phyloP scores from a whole-genome alignment of 2,113 vertebrate genomes.

The Meriones unguiculatus region DNA sequence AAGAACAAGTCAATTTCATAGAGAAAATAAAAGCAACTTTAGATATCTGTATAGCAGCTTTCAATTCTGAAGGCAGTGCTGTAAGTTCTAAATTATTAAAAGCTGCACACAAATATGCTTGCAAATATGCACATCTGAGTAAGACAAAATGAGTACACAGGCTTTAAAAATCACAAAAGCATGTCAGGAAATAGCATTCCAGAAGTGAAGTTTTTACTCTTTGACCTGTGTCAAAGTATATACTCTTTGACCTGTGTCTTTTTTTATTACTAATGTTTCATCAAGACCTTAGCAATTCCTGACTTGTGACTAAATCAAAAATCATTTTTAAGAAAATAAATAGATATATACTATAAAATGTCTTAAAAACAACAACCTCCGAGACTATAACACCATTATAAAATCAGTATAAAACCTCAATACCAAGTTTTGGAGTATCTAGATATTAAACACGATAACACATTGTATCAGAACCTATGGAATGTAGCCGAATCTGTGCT shows the following conservation, averaged over 20 bases:
- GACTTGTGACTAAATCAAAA: neutral
- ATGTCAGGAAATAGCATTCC: neutral
- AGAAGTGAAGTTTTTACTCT: neutral
- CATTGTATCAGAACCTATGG: neutral
- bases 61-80: conserved; percentile 37
- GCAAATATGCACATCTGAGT: too few species aligned
- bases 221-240: neutral
- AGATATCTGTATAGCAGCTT: neutral
- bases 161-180: neutral
- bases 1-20: conserved; percentile 42
- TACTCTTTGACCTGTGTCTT: neutral
- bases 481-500: neutral
- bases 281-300: neutral
- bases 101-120: neutral
- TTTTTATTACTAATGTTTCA: neutral
- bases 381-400: neutral
- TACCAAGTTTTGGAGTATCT: neutral
- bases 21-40: conserved; percentile 44
- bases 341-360: neutral
- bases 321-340: conserved; percentile 15
- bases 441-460: neutral
- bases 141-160: neutral
- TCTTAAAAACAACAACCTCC: neutral
- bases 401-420: neutral
- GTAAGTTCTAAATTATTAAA: neutral